Evolutionary conservation across 37 sponge, comb jelly and placozoan species (phyloP).

Genomic region (Beroe ovata): DNA sequence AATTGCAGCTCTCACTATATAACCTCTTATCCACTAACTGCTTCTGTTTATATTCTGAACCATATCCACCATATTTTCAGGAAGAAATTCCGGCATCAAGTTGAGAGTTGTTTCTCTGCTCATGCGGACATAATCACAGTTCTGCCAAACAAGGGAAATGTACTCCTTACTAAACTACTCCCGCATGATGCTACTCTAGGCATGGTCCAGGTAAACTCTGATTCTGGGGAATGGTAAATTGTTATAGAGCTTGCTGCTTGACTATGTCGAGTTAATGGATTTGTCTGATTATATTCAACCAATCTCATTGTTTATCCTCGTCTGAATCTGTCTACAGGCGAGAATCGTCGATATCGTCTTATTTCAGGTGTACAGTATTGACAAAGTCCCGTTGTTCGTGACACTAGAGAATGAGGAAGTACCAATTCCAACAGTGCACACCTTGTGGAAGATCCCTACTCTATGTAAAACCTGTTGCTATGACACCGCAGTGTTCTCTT

Average conservation of each 20-base stretch:
- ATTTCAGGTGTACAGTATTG: conserved; percentile 54
- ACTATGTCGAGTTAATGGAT: no score
- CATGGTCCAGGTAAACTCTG: conserved; percentile 3
- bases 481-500: no score
- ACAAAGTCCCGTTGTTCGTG: conserved; percentile 36
- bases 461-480: conserved; percentile 23
- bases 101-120: conserved; percentile 21
- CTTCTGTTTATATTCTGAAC: no score
- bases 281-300: no score
- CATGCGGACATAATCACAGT: conserved; percentile 13
- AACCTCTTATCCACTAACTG: no score
- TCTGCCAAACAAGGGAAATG: conserved; percentile 5
- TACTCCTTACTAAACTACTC: conserved; percentile 2
- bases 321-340: no score
- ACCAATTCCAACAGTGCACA: conserved; percentile 39
- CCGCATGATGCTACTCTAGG: conserved; percentile 41
- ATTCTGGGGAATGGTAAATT: neutral
- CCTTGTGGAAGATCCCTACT: conserved; percentile 3
- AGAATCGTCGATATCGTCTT: no score
- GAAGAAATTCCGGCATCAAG: conserved; percentile 47
- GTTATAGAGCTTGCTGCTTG: no score
- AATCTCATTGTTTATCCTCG: no score
- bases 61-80: neutral
- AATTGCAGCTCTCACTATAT: no score
- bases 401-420: conserved; percentile 25